These are phyloP conservation scores for Baronia brevicornis DNA, from an alignment of 2,888 invertebrate species.

Conservation along the genomic window DNA sequence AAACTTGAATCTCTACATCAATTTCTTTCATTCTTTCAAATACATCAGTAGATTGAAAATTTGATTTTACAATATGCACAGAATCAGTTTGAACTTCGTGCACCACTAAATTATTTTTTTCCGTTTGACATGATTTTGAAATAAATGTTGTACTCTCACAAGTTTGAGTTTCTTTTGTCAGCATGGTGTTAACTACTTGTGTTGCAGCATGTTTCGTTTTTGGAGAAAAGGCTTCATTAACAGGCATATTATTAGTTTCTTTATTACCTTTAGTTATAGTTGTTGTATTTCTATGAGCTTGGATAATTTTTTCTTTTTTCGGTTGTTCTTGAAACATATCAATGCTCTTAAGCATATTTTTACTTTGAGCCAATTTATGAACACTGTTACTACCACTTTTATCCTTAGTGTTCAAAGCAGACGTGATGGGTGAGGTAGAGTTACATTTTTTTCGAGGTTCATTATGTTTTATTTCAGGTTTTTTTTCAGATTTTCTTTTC, in stretches of 20 bases:
- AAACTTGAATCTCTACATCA: constrained; percentile 73
- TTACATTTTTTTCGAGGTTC: constrained; percentile 35
- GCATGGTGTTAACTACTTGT: constrained; percentile 37
- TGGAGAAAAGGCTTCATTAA: too few relatives aligned
- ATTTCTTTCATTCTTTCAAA: constrained; percentile 77
- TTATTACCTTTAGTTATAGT: constrained; percentile 21
- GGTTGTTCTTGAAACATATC: constrained; percentile 56
- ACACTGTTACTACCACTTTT: constrained; percentile 25
- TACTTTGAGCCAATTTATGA: constrained; percentile 35
- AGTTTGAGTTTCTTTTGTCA: constrained; percentile 45
- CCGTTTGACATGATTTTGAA: constrained; percentile 40
- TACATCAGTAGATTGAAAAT: constrained; percentile 38
- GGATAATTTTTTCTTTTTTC: constrained; percentile 41
- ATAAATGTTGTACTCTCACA: constrained; percentile 23
- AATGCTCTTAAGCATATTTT: constrained; percentile 50
- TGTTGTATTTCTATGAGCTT: constrained; percentile 52
- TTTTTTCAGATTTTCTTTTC: constrained; percentile 48
- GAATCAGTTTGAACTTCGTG: constrained; percentile 47
- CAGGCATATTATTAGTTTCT: constrained; percentile 27
- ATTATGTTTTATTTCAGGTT: constrained; percentile 30
- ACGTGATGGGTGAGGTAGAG: constrained; percentile 43
- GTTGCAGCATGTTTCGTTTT: constrained; percentile 33
- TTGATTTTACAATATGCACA: constrained; percentile 24
- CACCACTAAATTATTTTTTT: constrained; percentile 27
- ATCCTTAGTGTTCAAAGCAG: constrained; percentile 43